These are phyloP conservation scores for Marmota flaviventris DNA, from an alignment of 2,113 vertebrate genomes.

Conservation along the genomic window DNA sequence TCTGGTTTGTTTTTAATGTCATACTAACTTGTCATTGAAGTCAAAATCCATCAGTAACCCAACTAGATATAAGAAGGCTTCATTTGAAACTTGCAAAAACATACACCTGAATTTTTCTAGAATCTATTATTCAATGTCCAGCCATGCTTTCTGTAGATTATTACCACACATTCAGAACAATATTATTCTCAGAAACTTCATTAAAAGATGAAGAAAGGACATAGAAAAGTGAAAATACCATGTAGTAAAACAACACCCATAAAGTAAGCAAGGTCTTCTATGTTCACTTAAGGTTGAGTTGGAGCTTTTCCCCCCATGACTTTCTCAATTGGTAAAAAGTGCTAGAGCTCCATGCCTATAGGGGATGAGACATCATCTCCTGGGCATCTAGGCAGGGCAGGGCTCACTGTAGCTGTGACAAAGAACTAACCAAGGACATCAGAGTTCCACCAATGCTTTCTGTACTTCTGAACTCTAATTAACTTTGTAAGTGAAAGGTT, in stretches of 20 bases:
- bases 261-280: background rate
- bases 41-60: background rate
- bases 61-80: background rate
- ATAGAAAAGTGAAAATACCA: background rate
- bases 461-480: background rate
- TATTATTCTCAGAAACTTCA: constrained; percentile 2
- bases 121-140: background rate
- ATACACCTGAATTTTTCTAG: background rate
- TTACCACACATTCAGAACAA: background rate
- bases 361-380: too few species aligned
- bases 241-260: background rate
- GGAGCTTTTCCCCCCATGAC: background rate
- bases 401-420: background rate
- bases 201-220: background rate
- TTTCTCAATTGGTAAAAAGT: background rate
- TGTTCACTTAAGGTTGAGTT: background rate
- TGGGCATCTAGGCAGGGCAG: accelerated
- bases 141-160: background rate
- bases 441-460: background rate
- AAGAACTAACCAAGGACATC: background rate
- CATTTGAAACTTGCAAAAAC: background rate
- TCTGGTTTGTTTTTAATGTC: constrained; percentile 39
- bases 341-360: background rate
- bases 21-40: background rate
- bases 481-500: background rate